Conservation (phyloP, 2,797 vertebrate species). For the Cirrhinus mrigala region DNA sequence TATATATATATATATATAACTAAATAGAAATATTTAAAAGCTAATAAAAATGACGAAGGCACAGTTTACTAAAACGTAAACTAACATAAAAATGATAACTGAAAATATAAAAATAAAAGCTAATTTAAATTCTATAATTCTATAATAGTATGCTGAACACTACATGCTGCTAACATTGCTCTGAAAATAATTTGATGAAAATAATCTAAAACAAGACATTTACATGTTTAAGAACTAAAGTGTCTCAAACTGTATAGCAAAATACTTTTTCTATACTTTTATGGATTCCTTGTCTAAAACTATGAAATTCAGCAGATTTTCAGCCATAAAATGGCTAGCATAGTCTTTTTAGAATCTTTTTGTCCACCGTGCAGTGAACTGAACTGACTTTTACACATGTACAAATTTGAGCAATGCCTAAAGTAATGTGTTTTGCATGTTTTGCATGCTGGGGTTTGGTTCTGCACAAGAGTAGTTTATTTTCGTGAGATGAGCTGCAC, state of each 20-base stretch:
- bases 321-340: background rate
- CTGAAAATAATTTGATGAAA: background rate
- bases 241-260: background rate
- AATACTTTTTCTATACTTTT: background rate
- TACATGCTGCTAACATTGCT: background rate
- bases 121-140: background rate
- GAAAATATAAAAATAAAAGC: background rate
- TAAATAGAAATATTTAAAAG: background rate
- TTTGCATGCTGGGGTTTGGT: constrained; percentile 34
- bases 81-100: background rate
- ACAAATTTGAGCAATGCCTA: constrained; percentile 5
- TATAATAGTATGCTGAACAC: background rate
- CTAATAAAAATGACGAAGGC: background rate
- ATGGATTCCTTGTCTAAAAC: background rate
- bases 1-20: too few species aligned
- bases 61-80: background rate
- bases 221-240: background rate
- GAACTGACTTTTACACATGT: background rate
- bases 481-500: constrained; percentile 52
- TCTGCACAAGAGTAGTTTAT: constrained; percentile 23
- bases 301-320: background rate
- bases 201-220: background rate
- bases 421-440: constrained; percentile 4
- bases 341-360: background rate
- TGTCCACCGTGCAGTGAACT: too few species aligned